Evolutionary conservation across 2,888 invertebrate genomes (phyloP), one percentile per base, ranked within the genome.

Genomic region (Oscheius sp.): DNA sequence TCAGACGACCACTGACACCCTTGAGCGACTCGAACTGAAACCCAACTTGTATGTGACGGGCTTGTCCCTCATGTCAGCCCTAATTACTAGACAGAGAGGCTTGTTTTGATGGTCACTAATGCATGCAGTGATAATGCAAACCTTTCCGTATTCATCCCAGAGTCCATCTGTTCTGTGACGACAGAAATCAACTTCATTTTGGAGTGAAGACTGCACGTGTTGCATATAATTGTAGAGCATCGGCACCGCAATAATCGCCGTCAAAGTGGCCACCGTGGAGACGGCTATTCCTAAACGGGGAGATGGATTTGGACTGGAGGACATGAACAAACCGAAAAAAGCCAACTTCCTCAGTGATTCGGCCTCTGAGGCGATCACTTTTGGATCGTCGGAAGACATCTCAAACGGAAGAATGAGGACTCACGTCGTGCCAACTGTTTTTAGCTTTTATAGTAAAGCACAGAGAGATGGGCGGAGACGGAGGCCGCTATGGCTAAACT

Each of bases 191-290:
- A 84, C 79, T 49, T 66, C 81, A 13, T 78, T 74, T 58, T 83
- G 78, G 52, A 83, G 79, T 12, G 78, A 75, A 13, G 79, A 78
- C 75, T 83, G 83, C 25, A 83, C 78, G 59, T 78, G 77, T 75
- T 83, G 83, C 77, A 82, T 76, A 74, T 83, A 83, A 76, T 83
- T 82, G 76, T 82, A 83, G 46, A 83, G 73, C 82, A 83, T 79
- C 43, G 83, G 83, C 9, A 83, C 80, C 63, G 79, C 80, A 59
- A 83, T 73, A 66, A 83, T 79, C 21, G 82, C 81, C 16, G 81
- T 79, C 66, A 82, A 58, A 16, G 80, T 83, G 66, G 83, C 83
- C 45, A 83, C 77, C 2, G 83, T 83, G 9, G 81, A 81, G 52
- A 83, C 75, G 63, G 81, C 79, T 27, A 66, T 66, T 7, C 69